Percentiles rank a stretch among this genome's conserved stretches.
These are phyloP conservation scores for Drosophila mulleri DNA, from an alignment of 2,888 invertebrate species.

Conservation along the genomic window DNA sequence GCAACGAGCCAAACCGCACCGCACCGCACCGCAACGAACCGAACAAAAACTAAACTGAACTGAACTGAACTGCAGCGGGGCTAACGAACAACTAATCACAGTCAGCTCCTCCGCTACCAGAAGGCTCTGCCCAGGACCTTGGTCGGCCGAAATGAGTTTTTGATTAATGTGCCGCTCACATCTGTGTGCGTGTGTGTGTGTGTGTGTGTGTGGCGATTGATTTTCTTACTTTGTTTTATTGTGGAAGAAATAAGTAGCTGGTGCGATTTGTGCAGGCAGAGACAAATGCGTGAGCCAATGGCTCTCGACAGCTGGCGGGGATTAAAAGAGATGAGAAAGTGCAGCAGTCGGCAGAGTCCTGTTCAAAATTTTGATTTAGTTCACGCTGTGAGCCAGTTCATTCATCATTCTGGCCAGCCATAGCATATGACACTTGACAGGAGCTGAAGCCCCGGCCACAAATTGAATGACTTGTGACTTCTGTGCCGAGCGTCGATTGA, in stretches of 20 bases:
- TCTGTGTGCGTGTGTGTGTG: too few relatives aligned
- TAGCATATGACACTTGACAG: background rate
- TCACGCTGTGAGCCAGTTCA: background rate
- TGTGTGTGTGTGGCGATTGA: constrained; percentile 53
- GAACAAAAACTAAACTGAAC: constrained; percentile 20
- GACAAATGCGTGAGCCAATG: constrained; percentile 63
- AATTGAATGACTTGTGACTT: background rate
- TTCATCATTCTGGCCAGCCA: constrained; percentile 1
- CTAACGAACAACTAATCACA: constrained; percentile 80
- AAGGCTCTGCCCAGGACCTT: constrained; percentile 14
- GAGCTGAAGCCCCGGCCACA: background rate
- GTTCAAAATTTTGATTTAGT: constrained; percentile 50
- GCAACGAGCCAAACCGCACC: constrained; percentile 5
- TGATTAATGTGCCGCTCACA: constrained; percentile 69
- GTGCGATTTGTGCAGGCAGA: constrained; percentile 22
- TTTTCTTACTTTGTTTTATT: constrained; percentile 37
- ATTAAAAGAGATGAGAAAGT: constrained; percentile 32
- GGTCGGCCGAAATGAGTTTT: constrained; percentile 70
- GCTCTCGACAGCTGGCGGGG: constrained; percentile 36
- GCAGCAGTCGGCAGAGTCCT: constrained; percentile 46
- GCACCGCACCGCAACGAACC: constrained; percentile 7
- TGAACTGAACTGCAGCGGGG: constrained; percentile 51
- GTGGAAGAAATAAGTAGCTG: constrained; percentile 21
- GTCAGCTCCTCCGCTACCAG: constrained; percentile 34
- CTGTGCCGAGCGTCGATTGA: background rate